Conservation (phyloP, 2,797 vertebrate species). For the Hippoglossus hippoglossus region DNA sequence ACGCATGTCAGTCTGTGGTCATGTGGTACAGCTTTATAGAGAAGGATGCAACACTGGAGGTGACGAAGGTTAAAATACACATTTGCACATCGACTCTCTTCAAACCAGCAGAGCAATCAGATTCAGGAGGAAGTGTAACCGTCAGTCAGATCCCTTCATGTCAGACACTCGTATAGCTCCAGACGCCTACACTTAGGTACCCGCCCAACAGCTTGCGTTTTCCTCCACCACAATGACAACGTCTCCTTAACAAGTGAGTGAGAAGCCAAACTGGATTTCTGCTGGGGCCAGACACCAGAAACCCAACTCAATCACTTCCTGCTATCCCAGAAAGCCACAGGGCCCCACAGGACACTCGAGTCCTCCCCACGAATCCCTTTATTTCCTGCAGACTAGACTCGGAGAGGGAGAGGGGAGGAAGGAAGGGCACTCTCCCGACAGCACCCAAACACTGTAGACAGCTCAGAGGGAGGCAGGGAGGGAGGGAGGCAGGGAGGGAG, state of each 20-base stretch:
- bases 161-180: conserved; percentile 23
- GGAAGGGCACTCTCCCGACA: conserved; percentile 58
- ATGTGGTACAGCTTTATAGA: not conserved
- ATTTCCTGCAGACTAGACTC: conserved; percentile 80
- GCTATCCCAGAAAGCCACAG: conserved; percentile 66
- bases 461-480: conserved; percentile 49
- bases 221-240: conserved; percentile 54
- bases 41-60: not conserved
- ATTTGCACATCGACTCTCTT: not conserved
- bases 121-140: not conserved
- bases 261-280: conserved; percentile 1
- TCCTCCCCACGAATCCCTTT: conserved; percentile 71
- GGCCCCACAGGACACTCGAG: conserved; percentile 67
- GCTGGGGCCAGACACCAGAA: conserved; percentile 10
- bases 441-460: conserved; percentile 67
- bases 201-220: conserved; percentile 36
- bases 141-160: conserved; percentile 3
- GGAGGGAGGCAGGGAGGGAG: not conserved
- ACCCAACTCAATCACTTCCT: conserved; percentile 65
- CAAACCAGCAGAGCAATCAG: not conserved
- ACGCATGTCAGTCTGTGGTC: conserved; percentile 24
- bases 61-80: conserved; percentile 26
- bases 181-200: conserved; percentile 22
- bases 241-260: conserved; percentile 30
- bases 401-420: conserved; percentile 44